Evolutionary conservation across 2,888 invertebrate species (phyloP), one percentile per base, ranked within the genome.

Genomic region (Heteropelma amictum): DNA sequence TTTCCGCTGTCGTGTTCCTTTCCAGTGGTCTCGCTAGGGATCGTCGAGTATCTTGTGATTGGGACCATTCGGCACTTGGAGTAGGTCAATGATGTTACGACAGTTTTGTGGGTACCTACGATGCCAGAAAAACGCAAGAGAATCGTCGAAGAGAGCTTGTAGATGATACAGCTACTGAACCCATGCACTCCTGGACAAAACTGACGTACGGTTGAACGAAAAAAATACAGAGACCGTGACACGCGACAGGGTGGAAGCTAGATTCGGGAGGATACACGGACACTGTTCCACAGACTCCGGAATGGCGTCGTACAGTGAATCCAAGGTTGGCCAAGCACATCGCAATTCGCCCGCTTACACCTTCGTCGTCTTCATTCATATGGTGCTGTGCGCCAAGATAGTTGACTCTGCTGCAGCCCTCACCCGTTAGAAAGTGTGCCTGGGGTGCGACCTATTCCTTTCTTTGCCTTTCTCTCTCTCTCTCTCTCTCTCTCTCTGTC

Each of bases 11-110:
- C 45, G 38, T 17, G 4, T 33, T 35, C 45, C 64, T 42, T 40
- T 17, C 12, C 33, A 40, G 45, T 49, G 63, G 81, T 82, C 81
- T 82, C 78, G 78, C 80, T 69, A 21, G 10, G 81, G 81, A 81
- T 81, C 81, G 82, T 82, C 81, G 77, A 61, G 40, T 30, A 23
- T 67, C 51, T 73, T 77, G 80, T 85, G 85, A 88, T 88, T 87
- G 87, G 84, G 83, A 82, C 84, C 80, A 86, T 86, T 85, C 83
- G 87, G 82, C 72, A 79, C 82, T 81, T 86, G 81, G 78, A 85
- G 82, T 79, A 79, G 77, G 77, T 65, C 70, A 71, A 76, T 77
- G 83, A 85, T 82, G n/a, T 72, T 47, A 30, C 45, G 35, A 54
- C 47, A 49, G 56, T 76, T 79, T 76, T 68, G 75, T 76, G 19